A percentile compares a stretch with the other conserved stretches of the same genome.
phyloP scores from a whole-genome alignment of 1,140 invertebrate genomes.

The Hestina assimilis region DNA sequence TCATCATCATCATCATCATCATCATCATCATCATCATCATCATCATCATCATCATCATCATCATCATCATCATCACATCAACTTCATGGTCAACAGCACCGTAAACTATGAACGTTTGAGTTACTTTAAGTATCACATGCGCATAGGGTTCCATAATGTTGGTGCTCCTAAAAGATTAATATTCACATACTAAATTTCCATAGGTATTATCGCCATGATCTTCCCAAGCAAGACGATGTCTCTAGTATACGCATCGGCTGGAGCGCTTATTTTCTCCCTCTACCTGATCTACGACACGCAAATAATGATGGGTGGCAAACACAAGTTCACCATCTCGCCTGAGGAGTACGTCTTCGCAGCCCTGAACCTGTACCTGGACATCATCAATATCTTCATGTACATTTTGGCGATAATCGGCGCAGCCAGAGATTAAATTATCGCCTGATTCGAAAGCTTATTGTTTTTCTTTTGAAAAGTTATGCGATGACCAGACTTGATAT shows the following conservation, averaged over 20 bases:
- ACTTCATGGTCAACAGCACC: too few species aligned
- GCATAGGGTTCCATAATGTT: too few species aligned
- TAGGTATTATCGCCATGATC: constrained; percentile 85
- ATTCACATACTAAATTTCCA: neutral
- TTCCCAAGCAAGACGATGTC: constrained; percentile 80
- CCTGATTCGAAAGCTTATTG: neutral
- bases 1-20: too few species aligned
- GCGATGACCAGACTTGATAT: neutral
- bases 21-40: too few species aligned
- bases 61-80: too few species aligned
- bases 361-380: constrained; percentile 93
- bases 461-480: neutral
- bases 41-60: too few species aligned
- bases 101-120: too few species aligned
- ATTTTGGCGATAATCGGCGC: constrained; percentile 90
- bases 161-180: too few species aligned
- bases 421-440: constrained; percentile 29
- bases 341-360: constrained; percentile 98
- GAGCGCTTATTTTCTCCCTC: constrained; percentile 88
- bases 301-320: constrained; percentile 94
- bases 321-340: constrained; percentile 94
- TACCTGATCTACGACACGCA: constrained; percentile 93
- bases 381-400: constrained; percentile 94
- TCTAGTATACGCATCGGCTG: constrained; percentile 89
- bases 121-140: too few species aligned